Evolutionary conservation across 2,888 invertebrate species (phyloP), one percentile per base, ranked within the genome.

Genomic region (Bursaphelenchus okinawaensis): DNA sequence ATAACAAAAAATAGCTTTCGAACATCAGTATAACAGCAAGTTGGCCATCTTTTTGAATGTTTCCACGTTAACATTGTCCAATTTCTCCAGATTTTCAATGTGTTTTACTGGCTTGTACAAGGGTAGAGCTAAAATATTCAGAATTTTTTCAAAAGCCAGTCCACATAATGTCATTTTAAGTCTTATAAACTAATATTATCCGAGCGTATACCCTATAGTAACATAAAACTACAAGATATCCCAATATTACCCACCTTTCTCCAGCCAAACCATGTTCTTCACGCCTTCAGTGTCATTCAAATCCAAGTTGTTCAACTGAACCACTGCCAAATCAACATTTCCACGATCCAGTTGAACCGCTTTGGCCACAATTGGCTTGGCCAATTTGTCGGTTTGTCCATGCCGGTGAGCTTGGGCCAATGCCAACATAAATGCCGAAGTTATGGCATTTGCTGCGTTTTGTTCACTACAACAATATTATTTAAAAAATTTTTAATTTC

Each of bases 291-390:
- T 16, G 26, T 73, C 65, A 0, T 67, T 65, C 52, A 72, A 51
- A 89, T 88, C 81, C 40, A 79, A 58, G 7, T 75, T 79, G 62
- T 81, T 81, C 68, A 81, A 55, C 61, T 81, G 81, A 28, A 81
- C 66, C 16, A 77, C 76, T 12, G 78, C 78, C 56, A 81, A 61
- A 69, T 81, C 81, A 24, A 81, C 55, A 51, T 71, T 66, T 6
- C 81, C 81, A 60, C 79, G 72, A 9, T 77, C 74, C 26, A 81
- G 63, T 58, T 81, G 81, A 9, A 80, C 75, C 27, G 74, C 75
- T 56, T 78, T 75, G 0, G 70, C 66, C n/a, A 81, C 54, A 0
- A 79, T 55, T 20, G 79, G 79, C 16, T 68, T 64, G 29, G 70
- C 50, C n/a, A 29, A 24, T 26, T 57, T 55, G 16, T 26, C 9